phyloP scores from a whole-genome alignment of 2,888 invertebrate species.

The Phalera bucephala region DNA sequence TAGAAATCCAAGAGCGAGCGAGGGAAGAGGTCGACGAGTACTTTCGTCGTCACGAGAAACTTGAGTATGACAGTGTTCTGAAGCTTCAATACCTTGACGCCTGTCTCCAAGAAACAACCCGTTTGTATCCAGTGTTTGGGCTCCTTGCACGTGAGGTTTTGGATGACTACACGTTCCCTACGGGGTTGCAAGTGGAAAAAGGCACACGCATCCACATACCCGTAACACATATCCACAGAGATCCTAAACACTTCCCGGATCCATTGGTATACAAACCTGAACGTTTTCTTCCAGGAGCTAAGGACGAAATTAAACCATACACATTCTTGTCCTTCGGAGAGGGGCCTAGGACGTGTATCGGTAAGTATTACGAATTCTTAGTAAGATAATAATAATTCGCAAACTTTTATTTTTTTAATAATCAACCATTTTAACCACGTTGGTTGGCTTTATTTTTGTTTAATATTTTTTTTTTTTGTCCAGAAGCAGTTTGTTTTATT shows the following conservation, averaged over 20 bases:
- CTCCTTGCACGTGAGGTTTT: constrained; percentile 27
- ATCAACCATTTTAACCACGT: too few relatives aligned
- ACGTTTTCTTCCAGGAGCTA: constrained; percentile 36
- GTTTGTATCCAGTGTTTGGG: constrained; percentile 52
- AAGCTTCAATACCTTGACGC: constrained; percentile 54
- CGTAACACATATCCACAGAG: constrained; percentile 32
- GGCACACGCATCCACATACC: constrained; percentile 41
- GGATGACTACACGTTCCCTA: constrained; percentile 35
- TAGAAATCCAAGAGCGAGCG: constrained; percentile 32
- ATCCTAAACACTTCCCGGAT: constrained; percentile 36
- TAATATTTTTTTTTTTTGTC: too few relatives aligned
- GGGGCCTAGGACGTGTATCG: constrained; percentile 23
- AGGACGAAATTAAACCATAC: constrained; percentile 31
- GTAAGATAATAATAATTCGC: too few relatives aligned
- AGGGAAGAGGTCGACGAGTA: constrained; percentile 48
- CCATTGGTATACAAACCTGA: constrained; percentile 40
- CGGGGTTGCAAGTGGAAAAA: constrained; percentile 38
- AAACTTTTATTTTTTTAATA: too few relatives aligned
- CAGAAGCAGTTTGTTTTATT: too few relatives aligned
- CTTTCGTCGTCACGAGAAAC: constrained; percentile 29
- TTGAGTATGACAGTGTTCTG: constrained; percentile 44
- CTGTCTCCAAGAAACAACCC: constrained; percentile 50
- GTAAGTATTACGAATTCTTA: too few relatives aligned
- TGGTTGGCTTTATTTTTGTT: too few relatives aligned
- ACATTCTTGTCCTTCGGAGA: constrained; percentile 45